Conservation (phyloP, 35 echinoderm and acorn worm species). For the Hemicentrotus pulcherrimus region DNA sequence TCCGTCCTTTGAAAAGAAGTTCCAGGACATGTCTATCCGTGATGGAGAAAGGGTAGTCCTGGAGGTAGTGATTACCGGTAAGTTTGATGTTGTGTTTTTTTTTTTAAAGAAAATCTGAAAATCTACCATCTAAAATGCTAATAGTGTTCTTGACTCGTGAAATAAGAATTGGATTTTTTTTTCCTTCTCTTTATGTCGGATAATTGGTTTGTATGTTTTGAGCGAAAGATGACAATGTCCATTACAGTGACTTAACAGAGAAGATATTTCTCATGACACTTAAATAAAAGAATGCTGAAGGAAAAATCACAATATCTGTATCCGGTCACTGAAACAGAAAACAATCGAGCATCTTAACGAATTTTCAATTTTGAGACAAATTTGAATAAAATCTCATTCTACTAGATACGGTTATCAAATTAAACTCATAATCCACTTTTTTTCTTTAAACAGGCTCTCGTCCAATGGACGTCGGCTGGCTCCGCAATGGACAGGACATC, state of each 20-base stretch:
- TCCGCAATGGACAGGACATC: conserved; percentile 91
- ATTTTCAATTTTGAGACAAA: no score
- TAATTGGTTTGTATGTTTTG: neutral
- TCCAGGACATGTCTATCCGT: conserved; percentile 75
- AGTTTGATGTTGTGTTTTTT: neutral
- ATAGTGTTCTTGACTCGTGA: neutral
- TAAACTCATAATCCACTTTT: no score
- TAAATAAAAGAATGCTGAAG: no score
- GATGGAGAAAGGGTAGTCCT: conserved; percentile 81
- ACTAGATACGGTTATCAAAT: no score
- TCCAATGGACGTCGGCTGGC: conserved; percentile 98
- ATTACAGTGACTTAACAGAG: neutral
- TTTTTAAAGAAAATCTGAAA: neutral
- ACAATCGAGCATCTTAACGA: no score
- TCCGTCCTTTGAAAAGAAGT: conserved; percentile 61
- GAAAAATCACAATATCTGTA: neutral
- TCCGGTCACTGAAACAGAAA: neutral
- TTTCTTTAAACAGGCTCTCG: conserved; percentile 71
- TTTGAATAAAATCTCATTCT: no score
- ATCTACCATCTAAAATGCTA: neutral
- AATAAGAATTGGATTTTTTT: no score
- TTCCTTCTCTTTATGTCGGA: no score
- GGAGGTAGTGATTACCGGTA: conserved; percentile 92
- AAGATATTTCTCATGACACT: no score
- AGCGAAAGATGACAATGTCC: neutral